A percentile compares a stretch with the other conserved stretches of the same genome.
phyloP scores from a whole-genome alignment of 2,888 invertebrate genomes.

The Dasypogon diadema region DNA sequence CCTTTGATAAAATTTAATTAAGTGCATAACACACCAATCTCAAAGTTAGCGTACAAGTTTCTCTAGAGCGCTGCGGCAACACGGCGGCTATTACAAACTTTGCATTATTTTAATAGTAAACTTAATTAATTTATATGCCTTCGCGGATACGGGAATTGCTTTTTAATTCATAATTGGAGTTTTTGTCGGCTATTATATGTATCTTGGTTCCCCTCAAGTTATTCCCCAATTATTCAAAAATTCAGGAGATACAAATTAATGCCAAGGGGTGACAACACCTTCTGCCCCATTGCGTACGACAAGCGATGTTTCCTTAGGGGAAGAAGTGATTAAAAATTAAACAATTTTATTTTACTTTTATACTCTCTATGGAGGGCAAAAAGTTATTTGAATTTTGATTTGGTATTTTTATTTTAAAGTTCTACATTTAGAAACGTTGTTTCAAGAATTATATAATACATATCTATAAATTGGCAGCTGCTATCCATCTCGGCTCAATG shows the following conservation, averaged over 20 bases:
- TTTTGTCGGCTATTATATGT: slow-evolving; percentile 43
- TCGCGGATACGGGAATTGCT: slow-evolving; percentile 36
- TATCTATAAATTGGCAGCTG: not conserved
- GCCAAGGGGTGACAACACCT: slow-evolving; percentile 40
- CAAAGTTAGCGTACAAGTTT: not conserved
- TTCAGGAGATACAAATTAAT: slow-evolving; percentile 54
- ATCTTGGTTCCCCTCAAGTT: slow-evolving; percentile 47
- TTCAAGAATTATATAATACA: too few species aligned
- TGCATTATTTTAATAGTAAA: slow-evolving; percentile 43
- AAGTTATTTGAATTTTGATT: slow-evolving; percentile 3
- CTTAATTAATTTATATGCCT: slow-evolving; percentile 46
- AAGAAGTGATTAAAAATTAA: slow-evolving; percentile 17
- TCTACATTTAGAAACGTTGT: not conserved
- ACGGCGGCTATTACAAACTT: slow-evolving; percentile 12
- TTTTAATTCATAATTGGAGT: slow-evolving; percentile 53
- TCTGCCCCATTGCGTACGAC: slow-evolving; percentile 16
- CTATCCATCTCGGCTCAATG: too few species aligned
- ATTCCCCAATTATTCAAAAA: slow-evolving; percentile 53
- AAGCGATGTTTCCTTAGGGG: not conserved
- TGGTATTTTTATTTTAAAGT: not conserved
- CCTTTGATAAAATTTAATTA: slow-evolving; percentile 36
- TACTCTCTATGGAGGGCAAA: not conserved
- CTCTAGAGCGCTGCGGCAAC: not conserved
- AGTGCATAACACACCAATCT: slow-evolving; percentile 27
- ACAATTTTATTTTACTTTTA: slow-evolving; percentile 16